A percentile compares a stretch with the other conserved stretches of the same genome.
Evolutionary conservation across 53 echinoderm and acorn worm genomes (phyloP).

Genomic region (Hippasteria phrygiana): DNA sequence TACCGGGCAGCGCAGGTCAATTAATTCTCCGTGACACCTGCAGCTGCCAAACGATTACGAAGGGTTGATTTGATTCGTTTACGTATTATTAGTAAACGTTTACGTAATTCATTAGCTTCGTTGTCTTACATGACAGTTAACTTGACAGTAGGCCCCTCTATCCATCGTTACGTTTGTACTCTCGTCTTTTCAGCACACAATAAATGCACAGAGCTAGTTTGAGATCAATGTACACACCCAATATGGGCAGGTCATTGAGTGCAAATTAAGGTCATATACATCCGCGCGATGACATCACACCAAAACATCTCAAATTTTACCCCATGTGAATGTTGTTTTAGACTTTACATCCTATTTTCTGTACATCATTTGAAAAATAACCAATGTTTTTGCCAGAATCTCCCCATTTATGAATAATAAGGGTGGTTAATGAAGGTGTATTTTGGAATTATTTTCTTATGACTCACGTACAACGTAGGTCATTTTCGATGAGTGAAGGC

Average conservation of each 20-base stretch:
- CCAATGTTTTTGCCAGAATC: not conserved
- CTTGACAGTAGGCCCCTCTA: constrained; percentile 10
- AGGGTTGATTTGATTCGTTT: constrained; percentile 29
- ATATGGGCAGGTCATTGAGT: constrained; percentile 30
- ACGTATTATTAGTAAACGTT: too few relatives aligned
- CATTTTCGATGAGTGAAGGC: constrained; percentile 6
- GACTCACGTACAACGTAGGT: constrained; percentile 45
- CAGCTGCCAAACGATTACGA: not conserved
- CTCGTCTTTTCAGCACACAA: constrained; percentile 9
- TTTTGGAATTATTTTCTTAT: constrained; percentile 39
- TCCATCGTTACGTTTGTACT: not conserved
- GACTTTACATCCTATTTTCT: not conserved
- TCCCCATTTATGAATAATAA: not conserved
- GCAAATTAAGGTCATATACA: constrained; percentile 48
- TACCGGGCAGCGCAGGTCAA: not conserved
- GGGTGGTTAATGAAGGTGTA: not conserved
- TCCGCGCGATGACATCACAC: constrained; percentile 55
- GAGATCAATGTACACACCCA: too few relatives aligned
- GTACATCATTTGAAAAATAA: not conserved
- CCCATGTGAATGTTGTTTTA: not conserved
- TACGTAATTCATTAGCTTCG: too few relatives aligned
- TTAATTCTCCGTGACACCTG: not conserved
- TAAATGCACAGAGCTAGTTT: too few relatives aligned
- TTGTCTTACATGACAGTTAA: constrained; percentile 13
- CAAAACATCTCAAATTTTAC: not conserved